Percentiles rank a stretch among this genome's conserved stretches.
Evolutionary conservation across 2,797 vertebrate genomes (phyloP).

Genomic region (Poecile montanus): DNA sequence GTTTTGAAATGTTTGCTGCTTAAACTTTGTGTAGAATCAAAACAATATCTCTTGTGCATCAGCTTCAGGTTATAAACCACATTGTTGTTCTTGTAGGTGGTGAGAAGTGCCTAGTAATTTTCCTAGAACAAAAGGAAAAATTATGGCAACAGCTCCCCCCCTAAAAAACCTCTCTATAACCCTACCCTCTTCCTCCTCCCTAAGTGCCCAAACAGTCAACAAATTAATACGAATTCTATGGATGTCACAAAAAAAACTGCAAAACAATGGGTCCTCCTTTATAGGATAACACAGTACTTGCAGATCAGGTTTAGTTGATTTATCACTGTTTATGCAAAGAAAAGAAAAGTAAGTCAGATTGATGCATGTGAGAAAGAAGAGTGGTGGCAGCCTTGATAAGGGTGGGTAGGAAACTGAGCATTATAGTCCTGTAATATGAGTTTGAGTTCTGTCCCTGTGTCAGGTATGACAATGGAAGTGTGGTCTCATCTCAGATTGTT

Average conservation of each 20-base stretch:
- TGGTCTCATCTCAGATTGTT: neutral
- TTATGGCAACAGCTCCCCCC: rapidly evolving
- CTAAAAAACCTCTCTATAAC: rapidly evolving
- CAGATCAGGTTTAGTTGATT: neutral
- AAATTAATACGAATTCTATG: neutral
- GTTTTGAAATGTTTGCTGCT: neutral
- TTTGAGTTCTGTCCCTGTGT: neutral
- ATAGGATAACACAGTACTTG: neutral
- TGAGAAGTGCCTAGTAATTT: neutral
- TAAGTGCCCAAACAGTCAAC: neutral
- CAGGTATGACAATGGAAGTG: neutral
- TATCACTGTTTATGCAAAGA: neutral
- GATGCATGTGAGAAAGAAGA: neutral
- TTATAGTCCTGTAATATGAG: neutral
- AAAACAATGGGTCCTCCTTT: neutral
- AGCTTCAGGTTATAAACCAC: neutral
- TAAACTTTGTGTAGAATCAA: neutral
- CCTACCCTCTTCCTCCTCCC: rapidly evolving
- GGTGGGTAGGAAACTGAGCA: neutral
- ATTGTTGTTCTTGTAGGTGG: neutral
- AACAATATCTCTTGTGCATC: neutral
- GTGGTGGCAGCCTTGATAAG: neutral
- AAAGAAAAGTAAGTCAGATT: neutral
- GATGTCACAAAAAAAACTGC: neutral
- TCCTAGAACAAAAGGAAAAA: neutral